Conservation (phyloP, 1,140 invertebrate genomes). For the Brachionus koreanus region DNA sequence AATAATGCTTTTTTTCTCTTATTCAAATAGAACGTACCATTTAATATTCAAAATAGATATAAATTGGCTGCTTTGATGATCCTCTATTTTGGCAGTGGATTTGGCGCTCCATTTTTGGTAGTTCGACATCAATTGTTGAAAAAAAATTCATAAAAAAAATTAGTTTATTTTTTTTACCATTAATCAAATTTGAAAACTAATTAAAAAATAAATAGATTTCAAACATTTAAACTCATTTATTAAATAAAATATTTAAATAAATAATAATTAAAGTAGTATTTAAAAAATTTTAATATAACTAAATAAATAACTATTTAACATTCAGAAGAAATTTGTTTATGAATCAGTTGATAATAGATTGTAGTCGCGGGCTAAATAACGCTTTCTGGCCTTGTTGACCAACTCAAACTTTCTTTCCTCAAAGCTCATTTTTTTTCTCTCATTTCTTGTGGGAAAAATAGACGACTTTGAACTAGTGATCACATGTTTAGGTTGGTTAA, state of each 20-base stretch:
- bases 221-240: constrained; percentile 5
- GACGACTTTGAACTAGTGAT: neutral
- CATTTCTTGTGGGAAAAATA: neutral
- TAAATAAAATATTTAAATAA: neutral
- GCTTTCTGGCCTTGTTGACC: neutral
- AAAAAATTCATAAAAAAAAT: constrained; percentile 58
- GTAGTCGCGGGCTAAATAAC: neutral
- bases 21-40: constrained; percentile 69
- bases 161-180: no score
- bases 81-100: constrained; percentile 69
- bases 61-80: constrained; percentile 67
- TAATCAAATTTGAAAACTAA: neutral
- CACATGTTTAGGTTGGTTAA: neutral
- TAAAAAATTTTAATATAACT: neutral
- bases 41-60: constrained; percentile 67
- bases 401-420: constrained; percentile 41
- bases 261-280: no score
- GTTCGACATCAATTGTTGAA: constrained; percentile 74
- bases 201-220: neutral
- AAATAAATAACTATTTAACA: neutral
- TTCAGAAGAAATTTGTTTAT: neutral
- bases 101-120: constrained; percentile 70
- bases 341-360: neutral
- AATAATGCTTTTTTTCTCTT: neutral
- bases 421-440: neutral